Evolutionary conservation across 2,888 invertebrate genomes (phyloP).

Genomic region (Standfussiana lucernea): DNA sequence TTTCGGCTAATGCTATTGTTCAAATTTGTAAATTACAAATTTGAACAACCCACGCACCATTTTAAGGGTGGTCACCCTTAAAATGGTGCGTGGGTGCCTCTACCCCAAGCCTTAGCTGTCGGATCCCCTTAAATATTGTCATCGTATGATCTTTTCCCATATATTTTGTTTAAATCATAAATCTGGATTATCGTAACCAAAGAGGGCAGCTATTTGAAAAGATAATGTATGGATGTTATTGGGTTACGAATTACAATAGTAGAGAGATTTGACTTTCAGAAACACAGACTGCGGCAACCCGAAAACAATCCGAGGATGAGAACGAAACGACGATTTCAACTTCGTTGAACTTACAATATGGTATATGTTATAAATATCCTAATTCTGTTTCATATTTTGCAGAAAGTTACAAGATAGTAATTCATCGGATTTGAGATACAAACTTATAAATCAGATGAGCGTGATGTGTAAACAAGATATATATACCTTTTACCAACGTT

Average conservation of each 20-base stretch:
- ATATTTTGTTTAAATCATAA: neutral
- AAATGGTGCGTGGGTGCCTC: neutral
- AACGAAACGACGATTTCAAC: neutral
- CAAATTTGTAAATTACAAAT: no score
- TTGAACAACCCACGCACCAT: no score
- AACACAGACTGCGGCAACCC: neutral
- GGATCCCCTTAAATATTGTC: neutral
- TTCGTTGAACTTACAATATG: neutral
- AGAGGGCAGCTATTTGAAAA: neutral
- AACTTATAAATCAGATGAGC: constrained; percentile 47
- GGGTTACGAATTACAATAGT: neutral
- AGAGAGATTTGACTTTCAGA: neutral
- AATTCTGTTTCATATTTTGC: neutral
- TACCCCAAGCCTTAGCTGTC: neutral
- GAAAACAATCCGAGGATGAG: neutral
- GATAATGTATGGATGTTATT: neutral
- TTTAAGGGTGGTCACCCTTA: no score
- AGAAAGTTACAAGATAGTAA: constrained; percentile 12
- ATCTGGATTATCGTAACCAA: neutral
- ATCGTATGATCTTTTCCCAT: neutral
- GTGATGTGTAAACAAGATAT: constrained; percentile 44
- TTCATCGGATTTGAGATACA: constrained; percentile 50
- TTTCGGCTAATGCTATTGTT: neutral
- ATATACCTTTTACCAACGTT: constrained; percentile 42
- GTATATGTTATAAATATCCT: neutral